phyloP scores from a whole-genome alignment of 2,888 invertebrate species.

The Aphodius sticticus region DNA sequence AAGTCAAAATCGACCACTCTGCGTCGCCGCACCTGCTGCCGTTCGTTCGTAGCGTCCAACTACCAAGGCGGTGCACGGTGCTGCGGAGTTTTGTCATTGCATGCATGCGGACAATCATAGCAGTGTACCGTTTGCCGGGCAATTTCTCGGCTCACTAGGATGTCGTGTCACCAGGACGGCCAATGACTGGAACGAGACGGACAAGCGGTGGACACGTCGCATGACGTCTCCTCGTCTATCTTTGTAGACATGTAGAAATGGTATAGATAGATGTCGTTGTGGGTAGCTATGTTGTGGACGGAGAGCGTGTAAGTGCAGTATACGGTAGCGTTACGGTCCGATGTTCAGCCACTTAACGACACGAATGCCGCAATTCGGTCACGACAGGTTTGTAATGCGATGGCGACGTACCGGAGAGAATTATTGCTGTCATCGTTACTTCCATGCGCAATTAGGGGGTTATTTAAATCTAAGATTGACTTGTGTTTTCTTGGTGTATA shows the following conservation, averaged over 20 bases:
- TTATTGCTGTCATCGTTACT: slow-evolving; percentile 13
- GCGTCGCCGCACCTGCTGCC: not conserved
- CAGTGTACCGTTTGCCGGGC: not conserved
- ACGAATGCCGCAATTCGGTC: slow-evolving; percentile 19
- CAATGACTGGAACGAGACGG: slow-evolving; percentile 4
- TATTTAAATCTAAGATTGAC: not conserved
- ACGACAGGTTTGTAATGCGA: slow-evolving; percentile 9
- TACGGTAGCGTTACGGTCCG: not conserved
- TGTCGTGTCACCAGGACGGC: slow-evolving; percentile 4
- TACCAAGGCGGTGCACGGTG: not conserved
- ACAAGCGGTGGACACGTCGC: slow-evolving; percentile 4
- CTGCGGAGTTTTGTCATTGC: not conserved
- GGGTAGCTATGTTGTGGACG: not conserved
- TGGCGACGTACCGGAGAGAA: slow-evolving; percentile 12
- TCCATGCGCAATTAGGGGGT: not conserved
- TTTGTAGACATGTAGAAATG: not conserved
- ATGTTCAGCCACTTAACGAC: slow-evolving; percentile 16
- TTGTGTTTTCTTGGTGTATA: too few relatives aligned
- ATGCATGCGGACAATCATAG: not conserved
- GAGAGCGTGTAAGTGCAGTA: not conserved
- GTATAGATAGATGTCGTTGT: not conserved
- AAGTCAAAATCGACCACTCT: too few relatives aligned
- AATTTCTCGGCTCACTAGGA: not conserved
- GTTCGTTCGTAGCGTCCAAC: not conserved
- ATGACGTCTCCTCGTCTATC: slow-evolving; percentile 4